Percentiles rank a stretch among this genome's conserved stretches.
Conservation (phyloP, 1,140 invertebrate genomes). For the Drosophila insularis region DNA sequence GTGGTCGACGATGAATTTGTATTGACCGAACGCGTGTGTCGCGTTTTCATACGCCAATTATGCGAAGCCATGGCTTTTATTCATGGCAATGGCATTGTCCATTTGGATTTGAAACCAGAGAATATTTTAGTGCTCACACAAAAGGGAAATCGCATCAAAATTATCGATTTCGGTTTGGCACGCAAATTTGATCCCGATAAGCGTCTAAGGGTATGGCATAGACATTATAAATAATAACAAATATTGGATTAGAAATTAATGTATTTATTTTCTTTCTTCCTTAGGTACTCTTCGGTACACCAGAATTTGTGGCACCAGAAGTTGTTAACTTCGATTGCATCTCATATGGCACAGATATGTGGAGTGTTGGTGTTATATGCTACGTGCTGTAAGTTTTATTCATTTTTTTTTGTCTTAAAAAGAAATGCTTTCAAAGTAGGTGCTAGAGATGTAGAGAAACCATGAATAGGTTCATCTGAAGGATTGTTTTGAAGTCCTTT, state of each 20-base stretch:
- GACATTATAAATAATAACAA: neutral
- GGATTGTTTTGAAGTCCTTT: too few relatives aligned
- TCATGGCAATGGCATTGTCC: conserved; percentile 95
- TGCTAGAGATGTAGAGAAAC: too few relatives aligned
- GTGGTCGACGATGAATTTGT: conserved; percentile 99
- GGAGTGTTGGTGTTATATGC: conserved; percentile 98
- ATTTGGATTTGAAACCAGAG: conserved; percentile 99
- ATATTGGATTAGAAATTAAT: neutral
- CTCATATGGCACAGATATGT: conserved; percentile 97
- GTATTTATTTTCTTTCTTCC: neutral
- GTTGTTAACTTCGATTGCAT: conserved; percentile 99
- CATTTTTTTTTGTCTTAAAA: neutral
- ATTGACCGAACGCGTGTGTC: conserved; percentile 96
- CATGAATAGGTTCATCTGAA: too few relatives aligned
- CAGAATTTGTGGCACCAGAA: conserved; percentile 99
- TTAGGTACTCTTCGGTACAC: conserved; percentile 97
- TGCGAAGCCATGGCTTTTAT: conserved; percentile 98
- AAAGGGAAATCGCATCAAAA: conserved; percentile 97
- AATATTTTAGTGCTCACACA: conserved; percentile 98
- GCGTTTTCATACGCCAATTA: conserved; percentile 98
- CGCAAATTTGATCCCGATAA: conserved; percentile 95
- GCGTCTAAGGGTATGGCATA: conserved; percentile 86
- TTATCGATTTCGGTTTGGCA: conserved; percentile 98
- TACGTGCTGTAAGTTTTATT: conserved; percentile 95
- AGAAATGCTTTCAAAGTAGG: too few relatives aligned